Base-by-base conservation (phyloP, 2,888 invertebrate genomes). In the Nephrocerus scutellatus region DNA sequence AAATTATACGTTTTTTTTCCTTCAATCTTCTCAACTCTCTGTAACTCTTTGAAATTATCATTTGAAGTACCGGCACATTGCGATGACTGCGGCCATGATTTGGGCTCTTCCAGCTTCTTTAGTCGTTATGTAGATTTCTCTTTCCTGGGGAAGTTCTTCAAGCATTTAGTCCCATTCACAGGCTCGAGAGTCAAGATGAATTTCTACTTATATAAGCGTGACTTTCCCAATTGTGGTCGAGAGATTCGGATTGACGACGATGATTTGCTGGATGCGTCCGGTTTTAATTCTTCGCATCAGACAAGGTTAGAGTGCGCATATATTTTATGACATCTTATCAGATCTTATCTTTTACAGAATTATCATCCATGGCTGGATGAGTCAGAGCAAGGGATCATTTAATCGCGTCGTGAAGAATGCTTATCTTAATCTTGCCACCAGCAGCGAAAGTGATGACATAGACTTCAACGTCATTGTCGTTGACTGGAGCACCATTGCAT, bases 321-420 rank as follows among this genome's bases (percentile, higher is more conserved):
- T 29, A 29, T 18, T 25, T 10, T 16, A 16, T 18, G n/a, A 29
- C 6, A n/a, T 20, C 31, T 7, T 31, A 7, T 21, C 12, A 7
- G 9, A n/a, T 28, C 13, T 30, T 9, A 10, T 6, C 22, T 36
- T 40, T 8, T 41, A 8, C 39, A 53, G 56, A 19, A 48, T 63
- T 24, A 52, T 63, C 30, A 51, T 63, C 2, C 66, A 66, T 29
- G 66, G 66, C 12, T 66, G 63, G 62, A 62, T 60, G 56, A 60
- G 59, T 39, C 58, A 57, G 35, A 54, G 55, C 12, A 55, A 54
- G 2, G 59, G 62, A 3, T 56, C 59, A 3, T 59, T 62, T 32
- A 64, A 63, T 43, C 45, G 55, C 9, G 57, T 56, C 13, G 47
- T 64, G 13, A 60, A 59, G 39, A 51, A 60, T 23, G 61, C 61